Percentiles rank a stretch among this genome's conserved stretches.
These are phyloP conservation scores for Hylaeus volcanicus DNA, from an alignment of 1,140 invertebrate genomes.

Conservation along the genomic window DNA sequence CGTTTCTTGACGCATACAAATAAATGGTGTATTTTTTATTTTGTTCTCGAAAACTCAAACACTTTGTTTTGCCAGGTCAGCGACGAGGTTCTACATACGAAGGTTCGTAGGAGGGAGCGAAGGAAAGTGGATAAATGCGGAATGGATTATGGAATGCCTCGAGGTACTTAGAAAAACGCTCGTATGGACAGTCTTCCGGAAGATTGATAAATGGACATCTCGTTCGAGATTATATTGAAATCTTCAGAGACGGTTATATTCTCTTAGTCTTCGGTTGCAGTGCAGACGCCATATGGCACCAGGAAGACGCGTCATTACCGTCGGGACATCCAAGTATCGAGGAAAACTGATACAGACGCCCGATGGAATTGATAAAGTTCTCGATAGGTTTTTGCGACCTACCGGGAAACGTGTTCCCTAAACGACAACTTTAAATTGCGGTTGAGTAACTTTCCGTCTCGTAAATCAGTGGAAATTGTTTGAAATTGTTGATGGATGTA, in stretches of 20 bases:
- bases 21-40: too few relatives aligned
- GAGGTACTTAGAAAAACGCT: background rate
- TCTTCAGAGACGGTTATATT: constrained; percentile 52
- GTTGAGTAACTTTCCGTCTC: constrained; percentile 1
- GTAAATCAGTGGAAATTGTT: constrained; percentile 29
- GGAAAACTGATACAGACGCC: constrained; percentile 50
- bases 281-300: constrained; percentile 55
- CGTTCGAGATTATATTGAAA: constrained; percentile 60
- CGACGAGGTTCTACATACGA: too few relatives aligned
- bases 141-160: background rate
- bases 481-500: background rate
- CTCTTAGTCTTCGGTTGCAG: constrained; percentile 27
- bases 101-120: background rate
- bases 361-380: constrained; percentile 52
- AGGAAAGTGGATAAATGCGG: background rate
- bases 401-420: background rate
- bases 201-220: constrained; percentile 55
- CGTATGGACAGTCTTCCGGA: background rate
- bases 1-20: background rate
- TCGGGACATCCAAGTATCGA: constrained; percentile 38
- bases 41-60: too few relatives aligned
- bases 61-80: too few relatives aligned
- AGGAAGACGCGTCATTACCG: constrained; percentile 55
- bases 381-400: constrained; percentile 7
- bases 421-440: constrained; percentile 32